phyloP scores from a whole-genome alignment of 2,113 vertebrate species.

The Psittacara wagleri region DNA sequence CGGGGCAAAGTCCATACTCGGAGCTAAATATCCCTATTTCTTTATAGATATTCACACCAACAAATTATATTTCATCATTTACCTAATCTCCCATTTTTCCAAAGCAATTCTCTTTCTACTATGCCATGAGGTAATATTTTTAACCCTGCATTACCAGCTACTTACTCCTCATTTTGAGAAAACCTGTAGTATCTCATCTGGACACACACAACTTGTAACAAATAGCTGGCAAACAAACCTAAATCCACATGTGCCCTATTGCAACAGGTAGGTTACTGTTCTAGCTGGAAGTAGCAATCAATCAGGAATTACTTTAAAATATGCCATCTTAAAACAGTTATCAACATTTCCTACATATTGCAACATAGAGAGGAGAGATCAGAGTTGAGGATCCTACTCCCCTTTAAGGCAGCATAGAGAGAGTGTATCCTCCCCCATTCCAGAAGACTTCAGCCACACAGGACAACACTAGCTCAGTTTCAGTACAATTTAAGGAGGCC shows the following conservation, averaged over 20 bases:
- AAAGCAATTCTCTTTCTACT: neutral
- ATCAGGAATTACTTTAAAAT: neutral
- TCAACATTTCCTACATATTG: neutral
- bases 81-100: neutral
- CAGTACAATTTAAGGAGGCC: neutral
- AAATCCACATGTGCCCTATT: neutral
- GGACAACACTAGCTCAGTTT: neutral
- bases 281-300: neutral
- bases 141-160: neutral
- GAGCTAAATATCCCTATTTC: neutral
- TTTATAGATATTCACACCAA: neutral
- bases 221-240: neutral
- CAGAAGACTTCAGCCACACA: neutral
- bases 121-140: neutral
- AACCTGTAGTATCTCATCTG: neutral
- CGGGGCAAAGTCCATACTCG: neutral
- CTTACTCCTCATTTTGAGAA: neutral
- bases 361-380: neutral
- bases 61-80: neutral
- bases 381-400: neutral
- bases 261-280: neutral
- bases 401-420: rapidly evolving
- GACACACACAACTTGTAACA: neutral
- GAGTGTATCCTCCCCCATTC: neutral
- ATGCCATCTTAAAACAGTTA: neutral